These are phyloP conservation scores for Sycophaga agraensis DNA, from an alignment of 1,140 invertebrate genomes.

Conservation along the genomic window DNA sequence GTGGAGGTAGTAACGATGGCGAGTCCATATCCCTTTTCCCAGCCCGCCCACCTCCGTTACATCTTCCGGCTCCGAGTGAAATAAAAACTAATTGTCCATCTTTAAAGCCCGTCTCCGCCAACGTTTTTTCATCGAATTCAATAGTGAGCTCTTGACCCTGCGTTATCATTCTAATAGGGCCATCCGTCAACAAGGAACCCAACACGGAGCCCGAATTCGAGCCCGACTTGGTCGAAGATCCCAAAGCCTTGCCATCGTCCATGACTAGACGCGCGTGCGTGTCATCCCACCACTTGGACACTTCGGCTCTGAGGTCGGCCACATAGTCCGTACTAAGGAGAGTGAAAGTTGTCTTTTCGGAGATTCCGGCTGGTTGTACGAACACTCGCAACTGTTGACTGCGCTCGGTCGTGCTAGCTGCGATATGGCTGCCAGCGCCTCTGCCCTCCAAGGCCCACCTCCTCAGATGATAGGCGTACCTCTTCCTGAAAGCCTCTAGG, in stretches of 20 bases:
- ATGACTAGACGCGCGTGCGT: slow-evolving; percentile 41
- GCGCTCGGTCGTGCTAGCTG: slow-evolving; percentile 62
- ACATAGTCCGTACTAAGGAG: slow-evolving; percentile 81
- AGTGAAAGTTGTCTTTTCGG: slow-evolving; percentile 74
- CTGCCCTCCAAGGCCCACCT: slow-evolving; percentile 81
- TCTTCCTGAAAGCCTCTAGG: slow-evolving; percentile 85
- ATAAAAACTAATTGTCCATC: slow-evolving; percentile 88
- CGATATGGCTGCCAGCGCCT: slow-evolving; percentile 73
- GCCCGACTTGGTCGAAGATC: slow-evolving; percentile 25
- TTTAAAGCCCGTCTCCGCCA: slow-evolving; percentile 89
- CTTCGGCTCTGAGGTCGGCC: slow-evolving; percentile 88
- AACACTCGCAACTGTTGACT: slow-evolving; percentile 70
- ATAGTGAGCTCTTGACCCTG: slow-evolving; percentile 90
- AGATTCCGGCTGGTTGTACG: slow-evolving; percentile 82
- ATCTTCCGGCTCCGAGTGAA: slow-evolving; percentile 78
- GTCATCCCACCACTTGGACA: slow-evolving; percentile 88
- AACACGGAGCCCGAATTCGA: slow-evolving; percentile 50
- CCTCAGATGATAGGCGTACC: slow-evolving; percentile 84
- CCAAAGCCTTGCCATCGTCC: background rate
- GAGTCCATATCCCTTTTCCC: slow-evolving; percentile 73
- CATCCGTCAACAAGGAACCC: slow-evolving; percentile 72
- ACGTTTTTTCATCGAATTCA: slow-evolving; percentile 89
- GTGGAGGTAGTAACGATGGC: slow-evolving; percentile 76
- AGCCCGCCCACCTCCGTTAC: slow-evolving; percentile 60
- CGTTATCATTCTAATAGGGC: slow-evolving; percentile 87